Base-by-base conservation (phyloP, 2,888 invertebrate genomes). In the Thumatha senex region DNA sequence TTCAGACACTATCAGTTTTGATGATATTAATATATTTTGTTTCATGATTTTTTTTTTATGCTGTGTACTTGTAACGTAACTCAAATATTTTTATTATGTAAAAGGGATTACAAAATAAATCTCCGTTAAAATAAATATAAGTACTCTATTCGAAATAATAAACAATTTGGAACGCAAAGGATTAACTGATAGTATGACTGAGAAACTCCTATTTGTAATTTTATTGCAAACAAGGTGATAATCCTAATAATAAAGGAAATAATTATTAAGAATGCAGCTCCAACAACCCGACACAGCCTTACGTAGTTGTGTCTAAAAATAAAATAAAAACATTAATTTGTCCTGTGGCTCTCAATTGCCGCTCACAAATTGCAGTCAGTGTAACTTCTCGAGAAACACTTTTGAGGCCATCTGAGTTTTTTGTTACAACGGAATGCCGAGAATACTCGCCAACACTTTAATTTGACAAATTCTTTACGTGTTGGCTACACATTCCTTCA, bases 391-490 rank as follows among this genome's bases (percentile, higher is more conserved):
- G 29, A 51, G 56, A 62, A 63, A 62, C 54, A 59, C 56, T 66
- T 61, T 54, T 66, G 51, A 54, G 49, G 15, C 33, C 35, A 43
- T 42, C 14, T 52, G 38, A 49, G 40, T 30, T 66, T 64, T 66
- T 63, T 64, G 47, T 50, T 29, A 40, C 7, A 14, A 42, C 51
- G 40, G 43, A 54, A 59, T 57, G 53, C 55, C 61, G 60, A 54
- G 58, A 52, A 61, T 57, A 48, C 48, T 48, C 68, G 39, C 65
- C 58, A 63, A 31, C 31, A 31, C 65, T 63, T 70, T 67, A 69
- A 70, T 70, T 70, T 67, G 67, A 65, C 67, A 69, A 72, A 71
- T 74, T 64, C 31, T 31, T 10, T 31, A 31, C 31, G 31, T 31
- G 11, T 2, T 7, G 31, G 9, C 18, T 24, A 24, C 18, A 5